Evolutionary conservation across 2,797 vertebrate genomes (phyloP).

Genomic region (Erpetoichthys calabaricus): DNA sequence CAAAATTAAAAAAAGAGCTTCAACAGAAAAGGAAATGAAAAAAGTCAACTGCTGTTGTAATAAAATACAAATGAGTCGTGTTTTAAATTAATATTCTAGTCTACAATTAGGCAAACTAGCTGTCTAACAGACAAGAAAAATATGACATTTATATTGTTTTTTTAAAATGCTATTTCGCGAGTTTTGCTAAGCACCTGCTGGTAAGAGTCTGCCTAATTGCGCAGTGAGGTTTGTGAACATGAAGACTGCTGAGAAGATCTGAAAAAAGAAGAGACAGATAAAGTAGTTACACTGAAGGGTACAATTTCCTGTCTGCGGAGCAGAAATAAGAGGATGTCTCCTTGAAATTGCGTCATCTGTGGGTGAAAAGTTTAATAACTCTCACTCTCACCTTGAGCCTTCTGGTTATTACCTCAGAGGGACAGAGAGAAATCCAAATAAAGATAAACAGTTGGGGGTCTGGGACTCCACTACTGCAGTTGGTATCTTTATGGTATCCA

Average conservation of each 20-base stretch:
- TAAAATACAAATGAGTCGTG: constrained; percentile 9
- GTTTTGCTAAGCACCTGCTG: constrained; percentile 19
- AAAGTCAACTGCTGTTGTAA: constrained; percentile 11
- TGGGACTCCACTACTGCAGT: too few species aligned
- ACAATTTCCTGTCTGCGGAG: constrained; percentile 1
- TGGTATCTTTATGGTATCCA: too few species aligned
- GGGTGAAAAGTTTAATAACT: too few species aligned
- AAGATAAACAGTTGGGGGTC: too few species aligned
- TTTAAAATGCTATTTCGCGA: constrained; percentile 27
- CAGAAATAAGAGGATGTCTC: not conserved
- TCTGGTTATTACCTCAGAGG: too few species aligned
- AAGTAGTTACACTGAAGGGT: constrained; percentile 19
- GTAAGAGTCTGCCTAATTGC: constrained; percentile 32
- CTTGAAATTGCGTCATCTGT: not conserved
- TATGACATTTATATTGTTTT: constrained; percentile 19
- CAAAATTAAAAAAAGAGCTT: constrained; percentile 11
- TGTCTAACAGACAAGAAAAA: constrained; percentile 16
- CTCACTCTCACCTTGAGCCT: too few species aligned
- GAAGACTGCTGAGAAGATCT: constrained; percentile 17
- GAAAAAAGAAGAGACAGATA: constrained; percentile 17
- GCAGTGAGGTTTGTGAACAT: constrained; percentile 18
- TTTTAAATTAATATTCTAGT: constrained; percentile 12
- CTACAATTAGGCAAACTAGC: constrained; percentile 10
- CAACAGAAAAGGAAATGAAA: constrained; percentile 17
- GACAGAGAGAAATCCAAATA: too few species aligned